These are phyloP conservation scores for Andrena fulva DNA, from an alignment of 2,888 invertebrate genomes.

Conservation along the genomic window DNA sequence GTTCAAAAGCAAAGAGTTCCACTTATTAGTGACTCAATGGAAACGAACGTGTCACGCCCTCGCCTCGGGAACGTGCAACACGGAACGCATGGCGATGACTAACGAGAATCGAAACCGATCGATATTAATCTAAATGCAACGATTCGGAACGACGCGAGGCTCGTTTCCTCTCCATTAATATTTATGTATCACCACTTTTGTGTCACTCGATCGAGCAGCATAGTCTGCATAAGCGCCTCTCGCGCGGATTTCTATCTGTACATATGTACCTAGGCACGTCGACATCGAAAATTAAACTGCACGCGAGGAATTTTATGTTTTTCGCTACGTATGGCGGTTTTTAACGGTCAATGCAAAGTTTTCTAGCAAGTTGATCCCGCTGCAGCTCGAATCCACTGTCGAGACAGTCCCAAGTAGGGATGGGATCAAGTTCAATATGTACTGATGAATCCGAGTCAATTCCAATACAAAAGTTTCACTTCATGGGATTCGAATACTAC, in stretches of 20 bases:
- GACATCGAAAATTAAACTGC: background rate
- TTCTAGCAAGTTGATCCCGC: no score
- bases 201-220: conserved; percentile 26
- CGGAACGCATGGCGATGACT: conserved; percentile 62
- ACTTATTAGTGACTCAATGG: conserved; percentile 68
- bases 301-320: background rate
- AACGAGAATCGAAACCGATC: conserved; percentile 61
- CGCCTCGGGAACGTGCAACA: conserved; percentile 10
- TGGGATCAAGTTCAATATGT: no score
- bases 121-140: conserved; percentile 58
- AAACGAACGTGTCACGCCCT: conserved; percentile 19
- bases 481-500: no score
- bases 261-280: background rate
- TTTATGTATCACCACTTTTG: conserved; percentile 31
- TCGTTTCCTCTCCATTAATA: conserved; percentile 51
- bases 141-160: conserved; percentile 34
- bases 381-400: no score
- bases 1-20: conserved; percentile 16
- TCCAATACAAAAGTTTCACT: no score
- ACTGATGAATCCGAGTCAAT: no score
- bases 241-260: conserved; percentile 16
- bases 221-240: conserved; percentile 13
- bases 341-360: no score
- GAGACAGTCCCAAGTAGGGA: no score
- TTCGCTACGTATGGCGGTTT: no score